Base-by-base conservation (phyloP, 1,140 invertebrate genomes). In the Calliopsis andreniformis region DNA sequence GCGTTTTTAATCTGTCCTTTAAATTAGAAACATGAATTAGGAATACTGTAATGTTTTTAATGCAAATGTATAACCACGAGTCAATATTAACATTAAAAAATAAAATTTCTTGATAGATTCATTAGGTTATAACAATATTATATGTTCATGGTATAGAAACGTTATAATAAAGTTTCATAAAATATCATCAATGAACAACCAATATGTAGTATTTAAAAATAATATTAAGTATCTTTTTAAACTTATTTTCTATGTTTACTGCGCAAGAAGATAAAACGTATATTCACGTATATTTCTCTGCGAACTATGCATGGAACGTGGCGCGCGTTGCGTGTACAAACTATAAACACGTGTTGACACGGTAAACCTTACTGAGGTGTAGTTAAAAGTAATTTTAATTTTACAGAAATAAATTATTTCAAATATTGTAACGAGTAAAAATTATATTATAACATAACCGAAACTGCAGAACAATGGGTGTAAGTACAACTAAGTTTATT, bases 401-500 rank as follows among this genome's bases (percentile, higher is more conserved):
- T 0, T 20, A 7, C 5, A 5, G 0, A 30, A 30, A 0, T 3
- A 30, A n/a, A n/a, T n/a, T n/a, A n/a, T n/a, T 25, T 5, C 32
- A 55, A 25, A 35, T 43, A 47, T 1, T 67, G 32, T 20, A 14
- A 25, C 1, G 3, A 35, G 58, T 10, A 0, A 32, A 32, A 23
- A 35, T 0, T 64, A 23, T 32, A 16, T n/a, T 20, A 3, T 4
- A 53, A 10, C n/a, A 12, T 32, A 43, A 25, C n/a, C 45, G 6
- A 66, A 67, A 56, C 12, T 58, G 35, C 62, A 0, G 14, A 43
- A 28, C 45, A 35, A 75, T 75, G 71, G 62, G 12, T 30, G 71
- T 75, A 45, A 67, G 62, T 67, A 47, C 32, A 25, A 30, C 20
- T 30, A 20, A 16, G 18, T 61, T 47, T 20, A 62, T 2, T 18